These are phyloP conservation scores for Ashinkailepas kermadecensis DNA, from an alignment of 2,888 invertebrate species.

Conservation along the genomic window DNA sequence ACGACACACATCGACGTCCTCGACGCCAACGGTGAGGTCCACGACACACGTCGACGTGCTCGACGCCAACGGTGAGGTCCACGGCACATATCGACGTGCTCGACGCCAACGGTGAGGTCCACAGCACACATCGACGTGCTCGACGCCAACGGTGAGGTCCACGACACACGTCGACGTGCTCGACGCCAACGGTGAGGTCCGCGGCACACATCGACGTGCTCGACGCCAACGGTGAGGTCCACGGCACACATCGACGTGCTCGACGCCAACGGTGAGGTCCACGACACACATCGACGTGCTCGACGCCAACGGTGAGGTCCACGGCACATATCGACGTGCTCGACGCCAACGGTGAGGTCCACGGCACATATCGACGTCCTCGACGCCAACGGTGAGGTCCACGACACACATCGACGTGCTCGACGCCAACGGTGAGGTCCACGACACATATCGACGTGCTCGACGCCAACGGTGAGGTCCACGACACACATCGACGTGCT, in stretches of 20 bases:
- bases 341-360: slow-evolving; percentile 88
- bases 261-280: slow-evolving; percentile 88
- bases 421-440: slow-evolving; percentile 88
- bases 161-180: slow-evolving; percentile 62
- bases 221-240: slow-evolving; percentile 74
- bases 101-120: slow-evolving; percentile 88
- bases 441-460: slow-evolving; percentile 63
- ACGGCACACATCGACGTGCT: slow-evolving; percentile 62
- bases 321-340: slow-evolving; percentile 62
- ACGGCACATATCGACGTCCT: slow-evolving; percentile 63
- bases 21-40: slow-evolving; percentile 88
- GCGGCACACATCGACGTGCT: slow-evolving; percentile 63
- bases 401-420: slow-evolving; percentile 62
- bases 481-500: slow-evolving; percentile 62
- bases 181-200: slow-evolving; percentile 88
- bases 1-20: slow-evolving; percentile 62
- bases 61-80: slow-evolving; percentile 74
- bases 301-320: slow-evolving; percentile 74
- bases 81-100: slow-evolving; percentile 62
- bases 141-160: slow-evolving; percentile 74
- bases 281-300: slow-evolving; percentile 63
- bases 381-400: slow-evolving; percentile 74
- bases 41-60: slow-evolving; percentile 63
- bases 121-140: slow-evolving; percentile 63
- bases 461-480: slow-evolving; percentile 74